Base-by-base conservation (phyloP, 2,113 vertebrate genomes). In the Enhydra lutris region DNA sequence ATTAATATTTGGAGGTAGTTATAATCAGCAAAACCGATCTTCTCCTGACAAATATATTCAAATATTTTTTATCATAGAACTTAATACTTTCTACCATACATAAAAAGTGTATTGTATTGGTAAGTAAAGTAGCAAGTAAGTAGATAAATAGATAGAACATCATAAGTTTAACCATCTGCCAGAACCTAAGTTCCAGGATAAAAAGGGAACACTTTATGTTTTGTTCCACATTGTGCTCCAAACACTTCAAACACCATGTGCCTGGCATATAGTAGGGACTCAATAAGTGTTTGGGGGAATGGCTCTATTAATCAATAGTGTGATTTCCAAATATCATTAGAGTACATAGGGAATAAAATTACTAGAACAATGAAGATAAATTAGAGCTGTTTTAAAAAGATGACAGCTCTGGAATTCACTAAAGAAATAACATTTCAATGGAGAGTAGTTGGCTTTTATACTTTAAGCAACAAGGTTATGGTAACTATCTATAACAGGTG, bases 241-340 rank as follows among this genome's bases (percentile, higher is more conserved):
- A 84, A 55, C 39, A 45, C 36, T 84, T 93, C 29, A 18, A 94
- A 91, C 4, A 81, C 7, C 18, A 52, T 74, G 15, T 88, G 29
- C n/a, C 63, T 67, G 31, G 23, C 55, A 96, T 45, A 86, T n/a
- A 83, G 47, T 31, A 94, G 21, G 3, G 1, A 45, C 6, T 93
- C 89, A 89, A 18, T 57, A 80, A 86, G 13, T 79, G 45, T 79
- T 82, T 91, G 29, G 55, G 29, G 24, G 10, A 79, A 57, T 79
- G 45, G 86, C 31, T 73, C 21, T 86, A 14, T 76, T 59, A 79
- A 79, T 91, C n/a, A 95, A 47, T 78, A 34, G 31, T 81, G 11
- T 81, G 39, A 12, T 55, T 94, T 93, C 74, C 55, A 94, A 84
- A 94, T 23, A 80, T 87, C 82, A 86, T 65, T 82, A 89, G 29